Conservation (phyloP, 2,113 vertebrate genomes). For the Apteryx mantelli region DNA sequence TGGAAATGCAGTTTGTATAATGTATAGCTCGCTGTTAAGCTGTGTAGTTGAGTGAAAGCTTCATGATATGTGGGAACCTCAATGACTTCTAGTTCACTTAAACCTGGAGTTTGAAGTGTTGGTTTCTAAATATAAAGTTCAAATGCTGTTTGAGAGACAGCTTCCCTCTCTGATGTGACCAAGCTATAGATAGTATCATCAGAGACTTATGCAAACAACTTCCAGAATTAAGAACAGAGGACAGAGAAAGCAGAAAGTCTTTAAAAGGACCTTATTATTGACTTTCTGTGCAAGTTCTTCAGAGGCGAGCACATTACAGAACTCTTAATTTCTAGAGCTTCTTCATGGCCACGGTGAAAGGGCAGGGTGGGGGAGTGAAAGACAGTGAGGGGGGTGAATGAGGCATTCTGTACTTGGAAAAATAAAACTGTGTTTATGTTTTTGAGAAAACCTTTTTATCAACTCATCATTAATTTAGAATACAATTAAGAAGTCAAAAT, state of each 20-base stretch:
- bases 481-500: not conserved
- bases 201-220: not conserved
- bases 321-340: not conserved
- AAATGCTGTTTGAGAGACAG: not conserved
- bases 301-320: not conserved
- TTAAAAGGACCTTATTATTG: not conserved
- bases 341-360: accelerated
- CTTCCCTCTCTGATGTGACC: not conserved
- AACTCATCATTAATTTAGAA: not conserved
- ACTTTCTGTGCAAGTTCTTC: not conserved
- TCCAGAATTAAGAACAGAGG: not conserved
- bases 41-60: not conserved
- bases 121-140: not conserved
- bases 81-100: not conserved
- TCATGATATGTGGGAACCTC: not conserved
- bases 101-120: not conserved
- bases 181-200: not conserved
- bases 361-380: not conserved
- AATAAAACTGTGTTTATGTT: not conserved
- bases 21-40: not conserved
- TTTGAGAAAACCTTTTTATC: not conserved
- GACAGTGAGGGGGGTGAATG: not conserved
- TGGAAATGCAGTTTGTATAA: not conserved
- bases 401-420: not conserved
- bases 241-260: not conserved